Evolutionary conservation across 2,888 invertebrate genomes (phyloP), one percentile per base, ranked within the genome.

Genomic region (Mythimna ferrago): DNA sequence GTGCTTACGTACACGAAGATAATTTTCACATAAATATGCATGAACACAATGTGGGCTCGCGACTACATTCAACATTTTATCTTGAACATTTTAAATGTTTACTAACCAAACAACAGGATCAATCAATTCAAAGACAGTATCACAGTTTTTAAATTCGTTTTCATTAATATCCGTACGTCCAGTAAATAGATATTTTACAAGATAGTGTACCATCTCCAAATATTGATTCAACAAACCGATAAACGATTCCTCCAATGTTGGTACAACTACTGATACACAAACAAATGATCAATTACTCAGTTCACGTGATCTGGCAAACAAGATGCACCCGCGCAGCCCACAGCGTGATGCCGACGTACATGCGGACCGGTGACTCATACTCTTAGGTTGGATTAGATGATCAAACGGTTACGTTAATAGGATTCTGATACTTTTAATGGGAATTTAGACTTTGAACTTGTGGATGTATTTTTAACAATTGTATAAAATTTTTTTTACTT

Each of bases 221-320:
- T 80, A 56, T 81, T 81, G 65, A 67, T 53, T 14, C 64, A 71
- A 71, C n/a, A 53, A 10, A 66, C 58, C 54, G 38, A 62, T 58
- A 71, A 61, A 68, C 11, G 58, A 71, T 62, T 66, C 70, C 62
- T 56, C 67, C 76, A 56, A 82, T 77, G 78, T 85, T 85, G 78
- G 73, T 83, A 76, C 71, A 79, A 74, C 73, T 67, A 79, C 67
- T 70, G 63, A 86, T 81, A 76, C 76, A 66, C 78, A 82, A 85
- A 84, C 84, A 84, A 83, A 84, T 87, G 82, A 87, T 87, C 85
- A 84, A 88, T 90, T 90, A 86, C 85, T 71, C 73, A 69, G 75
- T 80, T 86, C 86, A 76, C 82, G 87, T 87, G 89, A 88, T 90
- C 90, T 91, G 90, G 89, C 90, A 84, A 76, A 78, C 80, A 81